Evolutionary conservation across 2,797 vertebrate species (phyloP).

Genomic region (Salarias fasciatus): DNA sequence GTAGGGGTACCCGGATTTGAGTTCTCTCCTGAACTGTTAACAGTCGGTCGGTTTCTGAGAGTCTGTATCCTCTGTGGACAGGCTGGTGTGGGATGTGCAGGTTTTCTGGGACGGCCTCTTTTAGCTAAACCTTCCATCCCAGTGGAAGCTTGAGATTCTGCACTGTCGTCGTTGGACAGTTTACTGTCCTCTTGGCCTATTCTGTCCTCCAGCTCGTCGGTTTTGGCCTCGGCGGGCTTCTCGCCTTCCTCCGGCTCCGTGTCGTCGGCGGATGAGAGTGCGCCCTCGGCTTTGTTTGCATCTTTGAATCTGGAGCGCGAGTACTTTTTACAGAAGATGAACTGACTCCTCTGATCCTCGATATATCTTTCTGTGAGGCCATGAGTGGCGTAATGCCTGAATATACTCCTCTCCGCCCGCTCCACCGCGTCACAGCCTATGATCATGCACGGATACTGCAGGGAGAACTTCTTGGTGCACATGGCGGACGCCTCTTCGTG

Average conservation of each 20-base stretch:
- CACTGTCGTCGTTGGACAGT: constrained; percentile 67
- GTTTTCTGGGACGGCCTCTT: constrained; percentile 83
- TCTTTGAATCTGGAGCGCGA: constrained; percentile 82
- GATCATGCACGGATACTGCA: constrained; percentile 98
- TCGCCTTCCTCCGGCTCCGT: constrained; percentile 59
- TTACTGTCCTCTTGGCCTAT: constrained; percentile 70
- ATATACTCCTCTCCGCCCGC: constrained; percentile 92
- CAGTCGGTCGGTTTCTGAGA: constrained; percentile 75
- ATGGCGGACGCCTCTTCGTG: constrained; percentile 91
- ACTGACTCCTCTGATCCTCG: constrained; percentile 91
- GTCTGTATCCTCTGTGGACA: constrained; percentile 78
- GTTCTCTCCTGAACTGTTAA: constrained; percentile 80
- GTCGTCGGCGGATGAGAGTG: constrained; percentile 71
- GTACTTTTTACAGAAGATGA: constrained; percentile 93
- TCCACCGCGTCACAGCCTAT: constrained; percentile 94
- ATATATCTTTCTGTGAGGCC: constrained; percentile 94
- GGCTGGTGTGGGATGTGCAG: constrained; percentile 73
- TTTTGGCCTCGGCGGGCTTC: constrained; percentile 57
- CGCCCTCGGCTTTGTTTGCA: constrained; percentile 72
- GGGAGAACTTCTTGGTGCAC: constrained; percentile 89
- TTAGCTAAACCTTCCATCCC: constrained; percentile 67
- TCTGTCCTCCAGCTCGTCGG: constrained; percentile 58
- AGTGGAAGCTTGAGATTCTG: constrained; percentile 72
- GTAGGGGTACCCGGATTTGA: constrained; percentile 85
- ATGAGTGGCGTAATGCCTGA: constrained; percentile 96